Evolutionary conservation across 1,140 invertebrate genomes (phyloP).

Genomic region (Spodoptera frugiperda): DNA sequence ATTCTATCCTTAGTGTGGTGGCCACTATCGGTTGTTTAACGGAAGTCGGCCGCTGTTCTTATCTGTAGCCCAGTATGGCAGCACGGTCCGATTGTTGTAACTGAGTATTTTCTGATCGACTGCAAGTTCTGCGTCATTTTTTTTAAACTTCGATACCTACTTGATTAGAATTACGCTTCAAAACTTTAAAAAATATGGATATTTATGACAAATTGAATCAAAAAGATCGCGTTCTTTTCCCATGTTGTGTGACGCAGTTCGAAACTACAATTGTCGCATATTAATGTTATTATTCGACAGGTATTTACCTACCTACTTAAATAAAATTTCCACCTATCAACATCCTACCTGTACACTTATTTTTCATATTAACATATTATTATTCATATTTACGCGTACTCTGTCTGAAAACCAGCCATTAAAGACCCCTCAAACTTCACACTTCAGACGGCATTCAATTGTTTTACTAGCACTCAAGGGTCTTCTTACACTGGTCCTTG

Average conservation of each 20-base stretch:
- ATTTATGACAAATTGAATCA: no score
- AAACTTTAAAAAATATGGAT: neutral
- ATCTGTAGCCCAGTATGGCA: conserved; percentile 55
- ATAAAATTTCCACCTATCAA: no score
- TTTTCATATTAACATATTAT: no score
- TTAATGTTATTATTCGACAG: no score
- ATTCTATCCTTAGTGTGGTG: conserved; percentile 63
- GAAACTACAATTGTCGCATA: no score
- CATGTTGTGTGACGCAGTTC: no score
- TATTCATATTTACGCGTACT: conserved; percentile 2
- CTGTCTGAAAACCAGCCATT: neutral
- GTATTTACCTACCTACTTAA: no score
- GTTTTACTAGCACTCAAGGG: neutral
- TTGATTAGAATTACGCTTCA: neutral
- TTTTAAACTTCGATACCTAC: neutral
- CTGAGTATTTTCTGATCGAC: conserved; percentile 23
- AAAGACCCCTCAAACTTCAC: neutral
- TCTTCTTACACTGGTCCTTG: neutral
- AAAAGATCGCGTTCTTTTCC: no score
- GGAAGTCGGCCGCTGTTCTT: conserved; percentile 71
- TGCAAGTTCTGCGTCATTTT: neutral
- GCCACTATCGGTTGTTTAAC: conserved; percentile 63
- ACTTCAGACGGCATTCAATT: neutral
- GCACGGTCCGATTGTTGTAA: conserved; percentile 29
- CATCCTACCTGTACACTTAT: no score